Evolutionary conservation across 2,113 vertebrate genomes (phyloP).

Genomic region (Cyprinus carpio): DNA sequence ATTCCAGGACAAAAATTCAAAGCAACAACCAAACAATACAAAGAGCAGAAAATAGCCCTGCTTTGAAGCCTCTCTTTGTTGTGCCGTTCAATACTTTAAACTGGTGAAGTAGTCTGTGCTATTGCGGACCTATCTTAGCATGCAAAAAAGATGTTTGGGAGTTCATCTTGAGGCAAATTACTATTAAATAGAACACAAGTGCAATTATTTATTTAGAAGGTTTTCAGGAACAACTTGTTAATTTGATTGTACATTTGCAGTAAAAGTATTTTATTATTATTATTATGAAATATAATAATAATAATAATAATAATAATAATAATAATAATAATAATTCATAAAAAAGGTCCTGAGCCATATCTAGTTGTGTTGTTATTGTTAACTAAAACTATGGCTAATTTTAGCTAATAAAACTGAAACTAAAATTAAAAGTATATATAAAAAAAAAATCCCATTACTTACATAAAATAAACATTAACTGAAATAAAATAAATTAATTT

Average conservation of each 20-base stretch:
- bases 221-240: not conserved
- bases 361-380: not conserved
- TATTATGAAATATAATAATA: no score
- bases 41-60: slow-evolving; percentile 71
- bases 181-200: not conserved
- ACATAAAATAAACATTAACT: not conserved
- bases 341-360: not conserved
- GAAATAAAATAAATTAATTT: no score
- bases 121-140: not conserved
- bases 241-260: no score
- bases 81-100: slow-evolving; percentile 12
- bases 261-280: no score
- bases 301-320: no score
- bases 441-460: no score
- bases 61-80: slow-evolving; percentile 74
- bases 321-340: no score
- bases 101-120: not conserved
- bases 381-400: not conserved
- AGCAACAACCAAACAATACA: slow-evolving; percentile 53
- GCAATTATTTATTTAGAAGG: not conserved
- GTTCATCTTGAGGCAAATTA: not conserved
- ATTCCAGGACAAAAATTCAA: slow-evolving; percentile 23
- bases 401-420: no score
- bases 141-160: not conserved
- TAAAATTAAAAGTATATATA: not conserved